A percentile compares a stretch with the other conserved stretches of the same genome.
Conservation (phyloP, 1,140 invertebrate species). For the Diuraphis noxia region DNA sequence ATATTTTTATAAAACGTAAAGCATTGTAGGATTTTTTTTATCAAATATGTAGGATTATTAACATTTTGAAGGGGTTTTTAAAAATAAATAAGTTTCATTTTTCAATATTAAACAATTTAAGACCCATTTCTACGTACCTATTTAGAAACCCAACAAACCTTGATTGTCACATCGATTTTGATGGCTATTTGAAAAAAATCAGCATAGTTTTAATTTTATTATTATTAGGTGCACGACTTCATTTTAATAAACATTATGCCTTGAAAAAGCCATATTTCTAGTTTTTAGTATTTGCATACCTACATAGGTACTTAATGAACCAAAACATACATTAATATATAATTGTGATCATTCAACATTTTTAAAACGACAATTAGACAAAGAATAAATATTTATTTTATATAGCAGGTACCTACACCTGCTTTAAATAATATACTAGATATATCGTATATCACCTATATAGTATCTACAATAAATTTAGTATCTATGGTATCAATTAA, state of each 20-base stretch:
- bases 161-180: not conserved
- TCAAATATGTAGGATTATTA: not conserved
- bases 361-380: too few relatives aligned
- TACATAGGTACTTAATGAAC: not conserved
- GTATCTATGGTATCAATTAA: too few relatives aligned
- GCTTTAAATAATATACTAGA: too few relatives aligned
- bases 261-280: not conserved
- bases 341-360: not conserved
- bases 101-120: not conserved
- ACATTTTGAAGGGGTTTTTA: not conserved
- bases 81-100: slow-evolving; percentile 4
- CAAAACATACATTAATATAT: not conserved
- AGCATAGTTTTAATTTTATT: not conserved
- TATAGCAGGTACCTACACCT: too few relatives aligned
- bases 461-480: too few relatives aligned
- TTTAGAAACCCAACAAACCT: not conserved
- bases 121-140: not conserved
- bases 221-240: too few relatives aligned
- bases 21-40: not conserved
- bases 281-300: not conserved
- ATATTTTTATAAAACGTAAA: not conserved
- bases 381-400: too few relatives aligned
- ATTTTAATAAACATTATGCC: not conserved
- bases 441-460: too few relatives aligned
- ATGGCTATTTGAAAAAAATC: not conserved